These are phyloP conservation scores for Cordilura impudica DNA, from an alignment of 2,888 invertebrate species.

Conservation along the genomic window DNA sequence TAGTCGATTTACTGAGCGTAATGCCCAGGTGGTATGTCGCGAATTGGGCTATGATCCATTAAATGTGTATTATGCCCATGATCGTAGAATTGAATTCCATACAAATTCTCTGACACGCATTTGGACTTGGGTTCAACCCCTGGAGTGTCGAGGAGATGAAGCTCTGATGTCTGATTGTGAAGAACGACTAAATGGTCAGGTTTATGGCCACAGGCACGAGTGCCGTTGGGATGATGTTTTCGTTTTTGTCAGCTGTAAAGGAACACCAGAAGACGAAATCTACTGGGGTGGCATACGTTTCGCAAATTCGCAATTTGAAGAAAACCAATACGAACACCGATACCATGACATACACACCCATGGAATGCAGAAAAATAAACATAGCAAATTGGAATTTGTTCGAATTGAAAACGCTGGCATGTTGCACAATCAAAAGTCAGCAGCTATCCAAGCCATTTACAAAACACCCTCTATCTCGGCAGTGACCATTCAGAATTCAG, in stretches of 20 bases:
- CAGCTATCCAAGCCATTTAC: slow-evolving; percentile 93
- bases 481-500: slow-evolving; percentile 90
- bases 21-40: slow-evolving; percentile 97
- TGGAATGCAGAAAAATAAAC: slow-evolving; percentile 82
- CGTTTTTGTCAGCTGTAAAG: slow-evolving; percentile 94
- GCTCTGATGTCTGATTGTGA: slow-evolving; percentile 88
- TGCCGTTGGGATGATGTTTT: slow-evolving; percentile 94
- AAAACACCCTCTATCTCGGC: slow-evolving; percentile 90
- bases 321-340: slow-evolving; percentile 88
- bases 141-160: slow-evolving; percentile 90
- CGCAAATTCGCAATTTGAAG: slow-evolving; percentile 92
- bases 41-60: slow-evolving; percentile 93
- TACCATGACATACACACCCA: slow-evolving; percentile 90
- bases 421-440: slow-evolving; percentile 95
- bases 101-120: slow-evolving; percentile 91
- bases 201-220: slow-evolving; percentile 89
- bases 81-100: slow-evolving; percentile 91
- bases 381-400: slow-evolving; percentile 88
- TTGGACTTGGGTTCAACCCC: slow-evolving; percentile 96
- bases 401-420: slow-evolving; percentile 96
- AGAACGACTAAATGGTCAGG: slow-evolving; percentile 92
- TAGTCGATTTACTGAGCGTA: slow-evolving; percentile 94
- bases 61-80: slow-evolving; percentile 92
- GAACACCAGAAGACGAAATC: slow-evolving; percentile 80
- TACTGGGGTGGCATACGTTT: slow-evolving; percentile 99